Evolutionary conservation across 2,797 vertebrate genomes (phyloP), one percentile per base, ranked within the genome.

Genomic region (Muscicapa striata): DNA sequence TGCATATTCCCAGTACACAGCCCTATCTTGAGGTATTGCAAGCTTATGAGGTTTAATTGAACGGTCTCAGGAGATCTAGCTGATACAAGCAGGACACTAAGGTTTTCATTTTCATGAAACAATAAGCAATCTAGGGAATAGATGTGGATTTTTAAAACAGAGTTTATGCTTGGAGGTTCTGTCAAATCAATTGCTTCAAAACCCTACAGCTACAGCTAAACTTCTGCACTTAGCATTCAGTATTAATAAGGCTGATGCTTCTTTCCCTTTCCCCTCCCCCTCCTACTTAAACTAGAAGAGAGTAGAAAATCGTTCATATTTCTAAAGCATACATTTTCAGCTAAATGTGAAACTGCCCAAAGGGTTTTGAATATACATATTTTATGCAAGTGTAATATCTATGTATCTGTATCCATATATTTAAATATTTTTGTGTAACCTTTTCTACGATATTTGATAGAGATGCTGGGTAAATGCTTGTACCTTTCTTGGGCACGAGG

Each of bases 161-260:
- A 91, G 94, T 97, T 98, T 96, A 96, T 94, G 96, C 95, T 96
- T 91, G 84, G 90, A 96, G 96, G 97, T 98, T 97, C 98, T 97
- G 96, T 98, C 97, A 98, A 97, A 97, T 92, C 96, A 97, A 97
- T 97, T 98, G 97, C 97, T 97, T 97, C 97, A 98, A 97, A 97
- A 83, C 91, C 96, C 96, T 97, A 90, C 94, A 97, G 97, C 95
- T 97, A 95, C 93, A 97, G 96, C 95, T 97, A 95, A 97, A 97
- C 96, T 97, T 97, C 95, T 96, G 95, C 97, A 97, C 96, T 98
- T 98, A 96, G 93, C 97, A 96, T 97, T 97, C 96, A 97, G 93
- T 98, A 97, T 97, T 97, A 97, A 96, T 98, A 97, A 97, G 94
- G 89, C 89, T 94, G 97, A 98, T 97, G 96, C 90, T 98, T 97